Evolutionary conservation across 92 coral and sea anemone species (phyloP), one percentile per base, ranked within the genome.

Genomic region (Actinernus sp.): DNA sequence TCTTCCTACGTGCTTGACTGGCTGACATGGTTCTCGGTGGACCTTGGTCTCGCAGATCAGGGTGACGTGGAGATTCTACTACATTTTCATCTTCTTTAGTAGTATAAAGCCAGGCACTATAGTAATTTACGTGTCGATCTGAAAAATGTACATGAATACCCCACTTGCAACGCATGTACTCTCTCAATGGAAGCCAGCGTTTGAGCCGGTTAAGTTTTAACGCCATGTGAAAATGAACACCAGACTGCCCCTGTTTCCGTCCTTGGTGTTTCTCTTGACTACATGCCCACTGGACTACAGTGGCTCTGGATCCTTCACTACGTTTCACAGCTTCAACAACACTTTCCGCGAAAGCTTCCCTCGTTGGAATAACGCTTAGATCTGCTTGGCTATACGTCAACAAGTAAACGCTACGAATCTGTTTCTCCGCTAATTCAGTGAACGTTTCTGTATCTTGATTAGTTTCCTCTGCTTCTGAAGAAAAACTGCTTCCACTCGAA

Each of bases 141-240:
- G 83, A 78, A 46, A 47, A 85, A 36, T 78, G 51, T 1, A 41
- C 86, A 2, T 22, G 12, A 8, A 69, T 62, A 14, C 79, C 74
- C 19, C 65, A 61, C 30, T 49, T 39, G 18, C 55, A 58, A 14
- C 31, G 55, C 3, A 83, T 12, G 45, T 12, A 68, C 6, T 49
- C 27, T 31, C 68, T 83, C 20, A 69, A 57, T 1, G 61, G 64
- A n/a, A 74, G 49, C 89, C 89, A 75, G 4, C 61, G 73, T 13
- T 38, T 57, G 31, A 61, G 32, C 19, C 70, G 26, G 26, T 54
- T 60, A 1, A 75, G 67, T 36, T 64, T 75, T 6, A 64, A 3
- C 14, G 74, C 48, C 18, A 59, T 31, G 27, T 79, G 86, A 31
- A 59, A 79, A 34, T 79, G 86, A 21, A 14, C 29, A 25, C 79